A percentile compares a stretch with the other conserved stretches of the same genome.
Evolutionary conservation across 2,797 vertebrate species (phyloP).

Genomic region (Odontamblyopus lacepedii): DNA sequence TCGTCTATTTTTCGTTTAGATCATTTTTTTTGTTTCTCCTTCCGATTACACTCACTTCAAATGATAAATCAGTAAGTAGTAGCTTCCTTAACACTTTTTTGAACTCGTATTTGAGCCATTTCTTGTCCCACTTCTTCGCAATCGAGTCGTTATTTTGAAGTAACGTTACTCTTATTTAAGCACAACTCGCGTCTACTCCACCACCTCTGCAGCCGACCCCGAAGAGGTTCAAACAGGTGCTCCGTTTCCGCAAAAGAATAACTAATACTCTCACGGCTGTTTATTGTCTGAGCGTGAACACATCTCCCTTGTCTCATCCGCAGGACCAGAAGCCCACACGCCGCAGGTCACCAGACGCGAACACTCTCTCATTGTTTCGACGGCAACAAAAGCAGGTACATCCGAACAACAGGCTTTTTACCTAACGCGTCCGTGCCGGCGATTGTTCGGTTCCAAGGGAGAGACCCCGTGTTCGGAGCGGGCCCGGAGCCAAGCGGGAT

Average conservation of each 20-base stretch:
- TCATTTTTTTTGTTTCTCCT: no score
- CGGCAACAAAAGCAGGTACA: constrained; percentile 36
- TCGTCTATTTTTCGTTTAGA: no score
- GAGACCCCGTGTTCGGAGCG: constrained; percentile 69
- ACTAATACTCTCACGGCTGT: background rate
- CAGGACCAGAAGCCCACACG: background rate
- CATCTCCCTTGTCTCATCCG: constrained; percentile 6
- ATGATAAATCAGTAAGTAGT: no score
- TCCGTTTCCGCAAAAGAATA: background rate
- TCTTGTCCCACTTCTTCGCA: no score
- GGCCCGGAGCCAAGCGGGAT: constrained; percentile 77
- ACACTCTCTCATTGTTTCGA: constrained; percentile 11
- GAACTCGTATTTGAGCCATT: no score
- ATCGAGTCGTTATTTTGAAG: no score
- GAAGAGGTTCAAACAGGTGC: background rate
- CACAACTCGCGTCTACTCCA: background rate
- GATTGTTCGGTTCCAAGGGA: constrained; percentile 63
- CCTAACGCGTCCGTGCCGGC: constrained; percentile 54
- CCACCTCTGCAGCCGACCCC: background rate
- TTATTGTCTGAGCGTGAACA: background rate
- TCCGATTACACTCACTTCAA: no score
- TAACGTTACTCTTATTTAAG: no score
- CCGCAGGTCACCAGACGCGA: background rate
- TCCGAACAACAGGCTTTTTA: constrained; percentile 51
- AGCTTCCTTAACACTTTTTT: no score